Evolutionary conservation across 2,888 invertebrate species (phyloP), one percentile per base, ranked within the genome.

Genomic region (Metacarcinus magister): DNA sequence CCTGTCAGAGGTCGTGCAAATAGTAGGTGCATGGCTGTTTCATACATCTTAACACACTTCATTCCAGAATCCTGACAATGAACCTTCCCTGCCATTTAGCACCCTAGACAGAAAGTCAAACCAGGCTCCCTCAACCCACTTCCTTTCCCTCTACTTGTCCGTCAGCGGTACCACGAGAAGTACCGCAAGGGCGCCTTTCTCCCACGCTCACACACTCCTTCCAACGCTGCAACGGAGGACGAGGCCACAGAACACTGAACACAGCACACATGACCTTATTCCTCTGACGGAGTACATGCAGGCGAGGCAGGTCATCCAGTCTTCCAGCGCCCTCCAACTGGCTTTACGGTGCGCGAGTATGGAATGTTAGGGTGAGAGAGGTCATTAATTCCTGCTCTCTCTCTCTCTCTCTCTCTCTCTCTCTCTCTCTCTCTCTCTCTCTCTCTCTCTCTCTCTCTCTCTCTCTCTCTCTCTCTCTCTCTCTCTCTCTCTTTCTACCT

Each of bases 361-460:
- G 32, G 82, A 82, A 82, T 82, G 82, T 82, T 28, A 32, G 82
- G 82, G 82, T 82, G 82, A 82, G 82, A 82, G 82, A 82, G 82
- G 32, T 46, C 92, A 48, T n/a, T 92, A 46, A n/a, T 43, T 43
- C 13, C 32, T 32, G n/a, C 32, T 82, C 10, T 82, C 28, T 82
- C 28, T 82, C 82, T 82, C 82, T 82, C 82, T 82, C 13, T 82
- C 82, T 82, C 82, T 82, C 82, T 82, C 28, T 82, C 28, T 82
- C 82, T 32, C 82, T 82, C 82, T 82, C 82, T 82, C 82, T 82
- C 28, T 82, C 92, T 32, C 92, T 92, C n/a, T 92, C 91, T 44
- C 91, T 91, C 46, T 48, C 91, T 91, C 91, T 28, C 44, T 46
- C 92, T 32, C 46, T 46, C 48, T 46, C 48, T 92, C 43, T 90